Conservation (phyloP, 2,797 vertebrate species). For the Mormyrops attenuatus region DNA sequence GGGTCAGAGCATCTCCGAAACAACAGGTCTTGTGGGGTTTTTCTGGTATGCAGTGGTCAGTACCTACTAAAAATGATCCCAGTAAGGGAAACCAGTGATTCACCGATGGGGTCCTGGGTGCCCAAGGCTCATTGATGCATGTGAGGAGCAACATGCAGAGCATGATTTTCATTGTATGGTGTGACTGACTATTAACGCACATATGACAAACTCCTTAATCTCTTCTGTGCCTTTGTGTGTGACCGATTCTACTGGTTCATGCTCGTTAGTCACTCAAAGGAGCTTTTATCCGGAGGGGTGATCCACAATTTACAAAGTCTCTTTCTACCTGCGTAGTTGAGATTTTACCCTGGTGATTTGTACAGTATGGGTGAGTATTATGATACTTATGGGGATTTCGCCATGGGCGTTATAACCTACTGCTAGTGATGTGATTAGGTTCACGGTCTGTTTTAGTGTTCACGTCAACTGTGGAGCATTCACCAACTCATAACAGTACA, state of each 20-base stretch:
- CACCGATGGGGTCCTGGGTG: background rate
- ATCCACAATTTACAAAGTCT: background rate
- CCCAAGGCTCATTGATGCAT: background rate
- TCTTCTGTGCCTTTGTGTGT: background rate
- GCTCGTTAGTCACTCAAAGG: background rate
- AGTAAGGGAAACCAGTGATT: background rate
- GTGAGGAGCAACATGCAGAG: background rate
- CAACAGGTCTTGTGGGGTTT: too few species aligned
- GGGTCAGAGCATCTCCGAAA: too few species aligned
- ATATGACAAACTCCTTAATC: background rate
- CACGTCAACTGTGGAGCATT: background rate
- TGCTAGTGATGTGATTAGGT: background rate
- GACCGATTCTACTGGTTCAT: background rate
- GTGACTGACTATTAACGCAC: background rate
- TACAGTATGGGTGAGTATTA: background rate
- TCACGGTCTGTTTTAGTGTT: background rate
- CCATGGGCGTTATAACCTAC: background rate
- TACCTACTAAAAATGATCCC: too few species aligned
- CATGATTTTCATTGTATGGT: background rate
- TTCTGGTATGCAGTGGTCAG: too few species aligned
- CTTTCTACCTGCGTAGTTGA: background rate
- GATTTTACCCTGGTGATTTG: background rate
- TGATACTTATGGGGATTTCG: background rate
- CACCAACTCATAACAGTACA: background rate
- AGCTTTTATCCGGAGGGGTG: background rate